phyloP scores from a whole-genome alignment of 2,113 vertebrate genomes.

The Trematomus loennbergii region DNA sequence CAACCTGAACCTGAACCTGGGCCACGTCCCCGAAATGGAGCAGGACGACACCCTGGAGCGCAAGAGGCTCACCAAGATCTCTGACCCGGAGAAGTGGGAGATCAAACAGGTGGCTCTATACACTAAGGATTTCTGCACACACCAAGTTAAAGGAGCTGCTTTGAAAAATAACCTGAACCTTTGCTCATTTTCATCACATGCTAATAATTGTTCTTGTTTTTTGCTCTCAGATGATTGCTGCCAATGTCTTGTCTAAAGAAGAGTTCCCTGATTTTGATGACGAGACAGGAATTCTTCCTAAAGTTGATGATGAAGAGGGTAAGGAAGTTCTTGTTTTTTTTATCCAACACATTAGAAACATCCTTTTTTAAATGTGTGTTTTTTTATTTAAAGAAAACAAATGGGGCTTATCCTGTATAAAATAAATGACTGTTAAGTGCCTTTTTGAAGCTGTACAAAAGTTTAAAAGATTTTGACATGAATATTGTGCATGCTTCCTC shows the following conservation, averaged over 20 bases:
- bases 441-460: too few relatives aligned
- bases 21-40: conserved; percentile 92
- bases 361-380: too few relatives aligned
- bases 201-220: background rate
- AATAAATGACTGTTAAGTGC: too few relatives aligned
- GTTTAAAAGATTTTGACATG: too few relatives aligned
- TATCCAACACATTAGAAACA: too few relatives aligned
- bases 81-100: conserved; percentile 98
- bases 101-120: conserved; percentile 91
- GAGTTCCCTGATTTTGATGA: conserved; percentile 99
- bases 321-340: conserved; percentile 14
- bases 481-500: too few relatives aligned
- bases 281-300: conserved; percentile 97
- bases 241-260: conserved; percentile 98
- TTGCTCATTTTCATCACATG: background rate
- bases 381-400: too few relatives aligned
- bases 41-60: conserved; percentile 93
- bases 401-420: too few relatives aligned
- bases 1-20: conserved; percentile 93
- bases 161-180: background rate
- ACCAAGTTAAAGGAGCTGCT: background rate
- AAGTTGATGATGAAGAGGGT: conserved; percentile 99
- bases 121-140: background rate
- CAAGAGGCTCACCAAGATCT: conserved; percentile 97
- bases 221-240: conserved; percentile 93